Evolutionary conservation across 2,888 invertebrate species (phyloP).

Genomic region (Pandemis cinnamomeana): DNA sequence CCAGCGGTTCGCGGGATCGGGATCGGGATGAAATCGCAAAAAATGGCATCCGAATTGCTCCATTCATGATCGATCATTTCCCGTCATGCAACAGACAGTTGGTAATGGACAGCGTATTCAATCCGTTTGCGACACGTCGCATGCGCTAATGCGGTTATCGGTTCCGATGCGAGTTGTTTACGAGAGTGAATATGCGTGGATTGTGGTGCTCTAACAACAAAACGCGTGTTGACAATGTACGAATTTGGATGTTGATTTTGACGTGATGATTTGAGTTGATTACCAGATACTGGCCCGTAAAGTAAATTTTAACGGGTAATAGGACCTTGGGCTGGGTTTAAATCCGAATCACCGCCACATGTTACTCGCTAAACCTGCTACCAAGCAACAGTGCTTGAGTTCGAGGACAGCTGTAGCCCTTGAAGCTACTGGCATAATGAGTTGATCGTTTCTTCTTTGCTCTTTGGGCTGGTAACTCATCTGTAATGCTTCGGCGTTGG

Average conservation of each 20-base stretch:
- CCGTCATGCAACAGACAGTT: conserved; percentile 35
- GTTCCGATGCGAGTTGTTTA: conserved; percentile 55
- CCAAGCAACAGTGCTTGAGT: no score
- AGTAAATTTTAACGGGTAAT: no score
- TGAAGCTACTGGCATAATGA: no score
- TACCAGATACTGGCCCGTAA: not conserved
- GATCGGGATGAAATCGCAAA: conserved; percentile 33
- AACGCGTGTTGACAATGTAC: conserved; percentile 11
- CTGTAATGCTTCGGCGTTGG: no score
- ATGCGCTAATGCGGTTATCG: conserved; percentile 60
- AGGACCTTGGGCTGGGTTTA: no score
- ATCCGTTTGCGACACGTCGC: conserved; percentile 54
- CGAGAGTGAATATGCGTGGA: conserved; percentile 41
- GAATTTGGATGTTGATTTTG: conserved; percentile 10
- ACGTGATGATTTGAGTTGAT: not conserved
- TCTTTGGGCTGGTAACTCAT: no score
- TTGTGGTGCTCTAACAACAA: conserved; percentile 38
- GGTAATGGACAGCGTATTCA: conserved; percentile 39
- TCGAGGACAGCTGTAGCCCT: no score
- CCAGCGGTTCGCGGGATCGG: no score
- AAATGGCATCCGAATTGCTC: conserved; percentile 31
- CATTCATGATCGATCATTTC: conserved; percentile 36
- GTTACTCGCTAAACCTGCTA: no score
- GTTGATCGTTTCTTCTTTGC: no score
- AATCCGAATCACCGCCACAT: no score